Evolutionary conservation across 2,797 vertebrate genomes (phyloP).

Genomic region (Dromococcyx pavoninus): DNA sequence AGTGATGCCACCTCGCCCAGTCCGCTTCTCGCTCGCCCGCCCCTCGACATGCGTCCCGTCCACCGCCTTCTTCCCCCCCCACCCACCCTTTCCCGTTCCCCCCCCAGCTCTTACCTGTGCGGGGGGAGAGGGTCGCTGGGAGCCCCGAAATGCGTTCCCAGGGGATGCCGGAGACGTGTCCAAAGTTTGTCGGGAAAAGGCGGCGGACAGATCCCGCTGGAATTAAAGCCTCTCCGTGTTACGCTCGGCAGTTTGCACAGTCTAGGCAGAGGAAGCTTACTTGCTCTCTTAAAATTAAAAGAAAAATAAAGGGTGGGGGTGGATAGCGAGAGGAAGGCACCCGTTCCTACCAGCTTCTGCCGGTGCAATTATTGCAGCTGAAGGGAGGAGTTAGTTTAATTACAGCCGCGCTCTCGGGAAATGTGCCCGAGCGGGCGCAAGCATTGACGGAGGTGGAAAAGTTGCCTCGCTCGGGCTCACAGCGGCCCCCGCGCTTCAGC

Average conservation of each 20-base stretch:
- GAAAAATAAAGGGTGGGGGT: background rate
- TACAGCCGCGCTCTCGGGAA: background rate
- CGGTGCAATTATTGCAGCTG: background rate
- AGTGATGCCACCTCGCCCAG: too few species aligned
- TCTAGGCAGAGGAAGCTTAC: background rate
- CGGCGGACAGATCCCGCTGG: background rate
- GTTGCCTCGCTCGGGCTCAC: background rate
- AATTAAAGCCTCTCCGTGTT: too few species aligned
- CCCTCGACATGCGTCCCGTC: too few species aligned
- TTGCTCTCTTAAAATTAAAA: background rate
- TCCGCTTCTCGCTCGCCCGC: too few species aligned
- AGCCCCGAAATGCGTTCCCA: background rate
- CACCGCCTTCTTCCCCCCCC: too few species aligned
- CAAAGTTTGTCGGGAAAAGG: background rate
- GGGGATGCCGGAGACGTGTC: background rate
- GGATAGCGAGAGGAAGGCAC: background rate
- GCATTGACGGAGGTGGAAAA: background rate
- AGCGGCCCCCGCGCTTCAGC: background rate
- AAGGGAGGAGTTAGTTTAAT: slow-evolving; percentile 28
- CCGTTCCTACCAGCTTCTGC: background rate
- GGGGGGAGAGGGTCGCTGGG: background rate
- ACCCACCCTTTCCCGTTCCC: too few species aligned
- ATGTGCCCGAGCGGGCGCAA: background rate
- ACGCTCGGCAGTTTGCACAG: background rate
- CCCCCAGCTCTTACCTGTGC: background rate